These are phyloP conservation scores for Nicator chloris DNA, from an alignment of 2,113 vertebrate genomes.

Conservation along the genomic window DNA sequence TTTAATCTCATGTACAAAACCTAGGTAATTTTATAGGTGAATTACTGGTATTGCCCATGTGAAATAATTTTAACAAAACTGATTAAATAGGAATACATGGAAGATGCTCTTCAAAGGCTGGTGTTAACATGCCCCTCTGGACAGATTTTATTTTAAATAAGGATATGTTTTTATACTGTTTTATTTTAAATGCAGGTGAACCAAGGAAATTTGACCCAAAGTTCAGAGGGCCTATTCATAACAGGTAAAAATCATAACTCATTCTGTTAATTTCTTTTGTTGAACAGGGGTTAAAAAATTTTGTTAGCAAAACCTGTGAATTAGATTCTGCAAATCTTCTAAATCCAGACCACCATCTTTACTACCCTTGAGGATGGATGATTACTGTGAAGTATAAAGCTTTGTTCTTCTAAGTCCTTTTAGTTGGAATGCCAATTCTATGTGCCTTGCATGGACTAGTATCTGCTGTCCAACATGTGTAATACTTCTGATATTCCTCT, in stretches of 20 bases:
- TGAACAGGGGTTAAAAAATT: not conserved
- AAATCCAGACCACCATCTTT: not conserved
- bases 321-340: not conserved
- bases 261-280: not conserved
- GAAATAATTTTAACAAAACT: not conserved
- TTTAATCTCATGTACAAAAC: not conserved
- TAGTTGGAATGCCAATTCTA: not conserved
- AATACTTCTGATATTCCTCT: not conserved
- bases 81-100: not conserved
- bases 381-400: not conserved
- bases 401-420: not conserved
- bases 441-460: not conserved
- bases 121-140: not conserved
- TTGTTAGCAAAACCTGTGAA: not conserved
- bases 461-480: not conserved
- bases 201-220: slow-evolving; percentile 87
- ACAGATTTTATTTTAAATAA: not conserved
- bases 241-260: slow-evolving; percentile 78
- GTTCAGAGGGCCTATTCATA: slow-evolving; percentile 89
- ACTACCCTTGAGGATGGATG: not conserved
- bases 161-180: slow-evolving; percentile 41
- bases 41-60: not conserved
- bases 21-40: not conserved
- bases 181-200: slow-evolving; percentile 84
- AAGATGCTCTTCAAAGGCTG: not conserved